Evolutionary conservation across 2,113 vertebrate genomes (phyloP), one percentile per base, ranked within the genome.

Genomic region (Thamnophis sirtalis): DNA sequence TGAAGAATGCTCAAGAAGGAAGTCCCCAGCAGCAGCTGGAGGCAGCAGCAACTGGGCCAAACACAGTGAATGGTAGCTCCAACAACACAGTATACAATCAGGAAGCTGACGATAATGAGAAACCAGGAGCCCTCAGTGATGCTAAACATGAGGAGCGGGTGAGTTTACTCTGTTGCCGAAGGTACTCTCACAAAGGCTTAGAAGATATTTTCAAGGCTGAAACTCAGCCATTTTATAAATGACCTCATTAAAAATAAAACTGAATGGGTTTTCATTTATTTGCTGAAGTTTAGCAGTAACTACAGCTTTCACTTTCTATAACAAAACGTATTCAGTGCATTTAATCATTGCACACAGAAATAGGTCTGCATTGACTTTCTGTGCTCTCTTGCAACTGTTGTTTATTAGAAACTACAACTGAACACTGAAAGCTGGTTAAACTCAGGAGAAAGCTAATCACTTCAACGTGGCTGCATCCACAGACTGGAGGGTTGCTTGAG

Each of bases 121-220:
- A 97, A 95, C 91, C 94, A 0, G 93, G 43, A 28, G 93, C 95
- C 9, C 97, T 96, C 91, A 58, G 96, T 1, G 98, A 99, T 85
- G 90, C 94, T 92, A 98, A 96, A 95, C 98, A 97, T 95, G 96
- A 91, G 6, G 98, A 98, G 95, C 98, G 97, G 98, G 98, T 99
- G 91, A 96, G 97, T 95, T 80, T 28, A 9, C 4, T 0, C 38
- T 56, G 11, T 49, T 85, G 26, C 54, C 3, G 1, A 49, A 73
- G 19, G 33, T 54, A 28, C 3, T 9, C 19, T 48, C 55, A 49
- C 9, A 24, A 68, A 86, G 84, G 17, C 19, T n/a, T 55, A 54
- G 13, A 87, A 48, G 50, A 28, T 55, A n/a, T 60, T 38, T 58
- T 89, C 21, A 38, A 48, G 21, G 26, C 55, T 9, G 50, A 15